Evolutionary conservation across 2,113 vertebrate genomes (phyloP).

Genomic region (Percopsis transmontana): DNA sequence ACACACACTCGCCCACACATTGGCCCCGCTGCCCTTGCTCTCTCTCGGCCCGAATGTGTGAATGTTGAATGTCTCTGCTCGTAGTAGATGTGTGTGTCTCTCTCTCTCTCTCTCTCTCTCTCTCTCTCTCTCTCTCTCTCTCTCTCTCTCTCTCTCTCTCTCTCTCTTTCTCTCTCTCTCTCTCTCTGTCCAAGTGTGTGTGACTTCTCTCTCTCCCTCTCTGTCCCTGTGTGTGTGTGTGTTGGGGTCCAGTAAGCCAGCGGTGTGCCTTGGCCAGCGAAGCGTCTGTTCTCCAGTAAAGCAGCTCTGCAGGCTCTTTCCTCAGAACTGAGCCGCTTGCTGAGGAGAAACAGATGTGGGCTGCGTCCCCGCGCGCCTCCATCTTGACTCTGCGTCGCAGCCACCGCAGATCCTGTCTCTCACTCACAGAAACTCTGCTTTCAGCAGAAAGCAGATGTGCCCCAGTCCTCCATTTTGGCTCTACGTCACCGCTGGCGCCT

Average conservation of each 20-base stretch:
- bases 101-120: too few species aligned
- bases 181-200: not conserved
- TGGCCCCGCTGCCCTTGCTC: slow-evolving; percentile 42
- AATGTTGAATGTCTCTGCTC: not conserved
- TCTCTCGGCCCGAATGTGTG: not conserved
- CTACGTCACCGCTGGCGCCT: slow-evolving; percentile 38
- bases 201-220: slow-evolving; percentile 1
- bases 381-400: slow-evolving; percentile 68
- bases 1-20: slow-evolving; percentile 21
- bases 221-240: slow-evolving; percentile 32
- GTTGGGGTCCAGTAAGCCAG: slow-evolving; percentile 59
- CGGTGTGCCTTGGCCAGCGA: slow-evolving; percentile 57
- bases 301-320: slow-evolving; percentile 52
- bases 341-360: slow-evolving; percentile 74
- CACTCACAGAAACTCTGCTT: slow-evolving; percentile 51
- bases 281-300: slow-evolving; percentile 51
- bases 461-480: slow-evolving; percentile 46
- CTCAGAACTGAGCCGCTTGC: slow-evolving; percentile 47
- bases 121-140: not conserved
- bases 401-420: slow-evolving; percentile 62
- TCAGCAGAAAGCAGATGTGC: slow-evolving; percentile 65
- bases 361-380: slow-evolving; percentile 53
- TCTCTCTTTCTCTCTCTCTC: slow-evolving; percentile 1
- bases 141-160: not conserved
- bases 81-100: too few species aligned